A percentile compares a stretch with the other conserved stretches of the same genome.
Conservation (phyloP, 2,888 invertebrate species). For the Phengaris arion region DNA sequence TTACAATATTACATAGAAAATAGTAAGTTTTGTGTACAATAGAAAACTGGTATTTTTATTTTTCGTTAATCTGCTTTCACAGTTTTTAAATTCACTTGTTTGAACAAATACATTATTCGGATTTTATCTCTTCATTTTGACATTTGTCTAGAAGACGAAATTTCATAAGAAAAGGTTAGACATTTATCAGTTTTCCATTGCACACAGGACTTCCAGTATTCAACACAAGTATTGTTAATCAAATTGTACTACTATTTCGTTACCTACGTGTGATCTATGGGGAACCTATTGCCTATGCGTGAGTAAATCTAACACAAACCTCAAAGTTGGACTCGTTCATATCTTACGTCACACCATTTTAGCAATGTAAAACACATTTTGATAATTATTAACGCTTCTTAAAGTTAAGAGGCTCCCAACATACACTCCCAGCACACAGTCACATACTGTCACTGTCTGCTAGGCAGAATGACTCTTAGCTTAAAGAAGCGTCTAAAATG, state of each 20-base stretch:
- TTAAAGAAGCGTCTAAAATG: too few species aligned
- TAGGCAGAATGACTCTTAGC: not conserved
- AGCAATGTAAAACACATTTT: not conserved
- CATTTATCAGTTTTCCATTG: not conserved
- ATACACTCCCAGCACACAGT: not conserved
- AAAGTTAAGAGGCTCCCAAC: not conserved
- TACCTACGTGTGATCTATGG: conserved; percentile 19
- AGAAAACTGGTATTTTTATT: not conserved
- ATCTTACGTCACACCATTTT: not conserved
- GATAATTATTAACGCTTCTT: not conserved
- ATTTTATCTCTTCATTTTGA: too few species aligned
- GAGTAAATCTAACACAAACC: conserved; percentile 10
- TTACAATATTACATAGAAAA: not conserved
- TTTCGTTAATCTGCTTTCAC: not conserved
- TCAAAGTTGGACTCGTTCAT: conserved; percentile 16
- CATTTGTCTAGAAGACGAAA: too few species aligned
- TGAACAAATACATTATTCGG: too few species aligned
- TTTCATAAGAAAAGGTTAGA: not conserved
- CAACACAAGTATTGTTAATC: not conserved
- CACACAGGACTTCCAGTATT: not conserved
- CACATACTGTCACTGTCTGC: too few species aligned
- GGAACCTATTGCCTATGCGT: conserved; percentile 19
- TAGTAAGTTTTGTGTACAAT: not conserved
- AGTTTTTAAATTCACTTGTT: not conserved
- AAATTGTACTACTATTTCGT: conserved; percentile 27